Conservation (phyloP, 2,797 vertebrate species). For the Crenuchus spilurus region DNA sequence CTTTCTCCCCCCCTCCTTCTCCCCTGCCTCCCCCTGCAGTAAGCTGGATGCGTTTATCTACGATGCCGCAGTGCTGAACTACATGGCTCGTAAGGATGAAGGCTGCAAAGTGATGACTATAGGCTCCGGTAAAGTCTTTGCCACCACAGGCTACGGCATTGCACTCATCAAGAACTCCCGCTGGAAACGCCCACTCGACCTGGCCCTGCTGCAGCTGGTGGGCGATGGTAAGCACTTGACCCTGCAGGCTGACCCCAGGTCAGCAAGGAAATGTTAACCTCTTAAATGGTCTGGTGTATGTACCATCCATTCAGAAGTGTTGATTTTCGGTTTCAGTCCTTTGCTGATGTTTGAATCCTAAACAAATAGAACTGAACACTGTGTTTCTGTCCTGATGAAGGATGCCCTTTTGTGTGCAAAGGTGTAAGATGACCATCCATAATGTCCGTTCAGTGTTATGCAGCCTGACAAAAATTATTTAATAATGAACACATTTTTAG, state of each 20-base stretch:
- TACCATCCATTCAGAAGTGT: too few species aligned
- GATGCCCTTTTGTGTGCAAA: too few species aligned
- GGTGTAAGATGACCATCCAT: too few species aligned
- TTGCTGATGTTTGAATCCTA: too few species aligned
- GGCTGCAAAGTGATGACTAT: constrained; percentile 96
- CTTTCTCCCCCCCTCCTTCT: constrained; percentile 54
- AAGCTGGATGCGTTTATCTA: constrained; percentile 96
- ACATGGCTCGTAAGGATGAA: constrained; percentile 95
- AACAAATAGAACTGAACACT: too few species aligned
- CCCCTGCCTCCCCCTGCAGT: constrained; percentile 68
- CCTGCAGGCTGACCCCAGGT: not conserved
- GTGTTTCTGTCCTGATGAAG: too few species aligned
- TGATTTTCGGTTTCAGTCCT: too few species aligned
- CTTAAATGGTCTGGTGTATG: too few species aligned
- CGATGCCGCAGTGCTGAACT: constrained; percentile 92
- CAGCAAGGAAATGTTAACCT: too few species aligned
- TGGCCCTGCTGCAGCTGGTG: constrained; percentile 92
- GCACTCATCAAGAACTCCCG: constrained; percentile 94
- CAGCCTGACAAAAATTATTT: too few species aligned
- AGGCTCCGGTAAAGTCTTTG: constrained; percentile 93
- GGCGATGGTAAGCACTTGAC: constrained; percentile 83
- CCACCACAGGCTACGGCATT: constrained; percentile 93
- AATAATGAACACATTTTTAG: too few species aligned
- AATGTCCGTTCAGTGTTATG: too few species aligned
- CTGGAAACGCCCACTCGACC: constrained; percentile 92